Evolutionary conservation across 2,888 invertebrate genomes (phyloP).

Genomic region (Torymus tubicola): DNA sequence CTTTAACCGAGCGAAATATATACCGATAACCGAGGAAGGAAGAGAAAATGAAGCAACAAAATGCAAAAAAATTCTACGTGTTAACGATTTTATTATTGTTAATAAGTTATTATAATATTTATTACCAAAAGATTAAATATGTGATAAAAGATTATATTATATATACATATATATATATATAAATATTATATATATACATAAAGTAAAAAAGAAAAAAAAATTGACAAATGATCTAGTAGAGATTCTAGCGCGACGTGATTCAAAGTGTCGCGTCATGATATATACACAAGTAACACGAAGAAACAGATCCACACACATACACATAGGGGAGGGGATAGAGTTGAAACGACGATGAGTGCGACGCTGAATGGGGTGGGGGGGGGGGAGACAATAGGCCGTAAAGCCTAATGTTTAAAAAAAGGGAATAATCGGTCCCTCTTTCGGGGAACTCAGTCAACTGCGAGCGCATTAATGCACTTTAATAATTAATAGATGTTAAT

Average conservation of each 20-base stretch:
- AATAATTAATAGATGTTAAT: too few species aligned
- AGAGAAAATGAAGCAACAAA: slow-evolving; percentile 30
- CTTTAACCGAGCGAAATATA: not conserved
- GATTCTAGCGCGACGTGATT: slow-evolving; percentile 61
- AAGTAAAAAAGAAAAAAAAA: slow-evolving; percentile 49
- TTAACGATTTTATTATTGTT: slow-evolving; percentile 69
- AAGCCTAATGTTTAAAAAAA: slow-evolving; percentile 11
- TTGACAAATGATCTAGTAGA: slow-evolving; percentile 70
- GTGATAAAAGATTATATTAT: slow-evolving; percentile 67
- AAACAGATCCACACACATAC: not conserved
- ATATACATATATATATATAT: slow-evolving; percentile 60
- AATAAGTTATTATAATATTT: slow-evolving; percentile 67
- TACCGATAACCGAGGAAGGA: not conserved
- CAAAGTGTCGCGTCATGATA: slow-evolving; percentile 53
- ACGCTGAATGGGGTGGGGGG: not conserved
- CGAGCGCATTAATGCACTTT: not conserved
- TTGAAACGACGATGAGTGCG: slow-evolving; percentile 11
- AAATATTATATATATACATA: slow-evolving; percentile 56
- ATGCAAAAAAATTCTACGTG: slow-evolving; percentile 41
- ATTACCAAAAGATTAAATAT: slow-evolving; percentile 70
- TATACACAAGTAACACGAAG: not conserved
- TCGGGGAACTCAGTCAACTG: slow-evolving; percentile 43
- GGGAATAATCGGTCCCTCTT: slow-evolving; percentile 22
- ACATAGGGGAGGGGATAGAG: not conserved
- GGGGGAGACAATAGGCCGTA: slow-evolving; percentile 24